Evolutionary conservation across 2,888 invertebrate genomes (phyloP), one percentile per base, ranked within the genome.

Genomic region (Galeopsomyia nigrocyanea): DNA sequence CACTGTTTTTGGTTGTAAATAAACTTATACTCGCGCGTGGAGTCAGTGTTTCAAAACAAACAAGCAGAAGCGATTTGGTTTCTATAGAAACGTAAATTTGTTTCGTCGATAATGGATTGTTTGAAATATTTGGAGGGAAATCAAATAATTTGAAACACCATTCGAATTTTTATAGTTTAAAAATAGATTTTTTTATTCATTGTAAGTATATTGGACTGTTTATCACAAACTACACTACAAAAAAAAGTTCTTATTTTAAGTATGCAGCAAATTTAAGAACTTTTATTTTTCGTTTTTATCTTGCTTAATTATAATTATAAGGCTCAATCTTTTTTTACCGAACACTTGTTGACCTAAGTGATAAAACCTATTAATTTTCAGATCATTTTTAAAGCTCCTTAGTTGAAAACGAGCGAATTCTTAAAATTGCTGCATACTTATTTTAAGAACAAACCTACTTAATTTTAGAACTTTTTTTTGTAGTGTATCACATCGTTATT

Each of bases 41-140:
- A 39, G 39, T 39, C 39, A 9, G n/a, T 49, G 13, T 61, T 39
- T 61, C 17, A 47, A 46, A 21, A n/a, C 51, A 26, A n/a, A 26
- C 51, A 31, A 61, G 50, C 22, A 60, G 56, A 56, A 47, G 19
- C 55, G 46, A 65, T 16, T 3, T 56, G 50, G 75, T 75, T 75
- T 69, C 75, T 72, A 75, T 72, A 69, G 74, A 71, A 74, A 74
- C 74, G 57, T 49, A 47, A 16, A 2, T 16, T 0, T 61, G 49
- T 71, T 74, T 39, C 50, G 39, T 68, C 65, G 51, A 68, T 70
- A 67, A 47, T 56, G 16, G 21, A 39, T 2, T 14, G n/a, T 13
- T 31, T 17, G 51, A 16, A 17, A 49, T 17, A 61, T 31, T 46
- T 49, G 21, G 17, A 21, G 17, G 55, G 2, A 17, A 56, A 47